A percentile compares a stretch with the other conserved stretches of the same genome.
These are phyloP conservation scores for Megaceryle torquata DNA, from an alignment of 2,113 vertebrate genomes.

Conservation along the genomic window DNA sequence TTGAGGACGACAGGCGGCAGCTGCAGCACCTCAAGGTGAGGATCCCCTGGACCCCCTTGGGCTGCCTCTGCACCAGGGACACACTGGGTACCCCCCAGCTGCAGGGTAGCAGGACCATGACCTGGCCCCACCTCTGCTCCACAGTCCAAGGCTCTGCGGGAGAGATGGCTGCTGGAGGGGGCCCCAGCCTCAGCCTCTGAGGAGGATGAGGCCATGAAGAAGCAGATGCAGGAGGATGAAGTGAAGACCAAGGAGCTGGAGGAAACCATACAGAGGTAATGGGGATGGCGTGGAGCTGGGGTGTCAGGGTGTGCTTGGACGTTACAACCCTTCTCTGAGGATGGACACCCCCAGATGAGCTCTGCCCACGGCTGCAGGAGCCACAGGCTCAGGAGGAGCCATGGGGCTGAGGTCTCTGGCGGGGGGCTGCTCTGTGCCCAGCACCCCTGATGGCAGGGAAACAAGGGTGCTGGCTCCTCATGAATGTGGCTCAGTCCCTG, in stretches of 20 bases:
- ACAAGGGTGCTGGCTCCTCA: background rate
- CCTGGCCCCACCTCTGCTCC: background rate
- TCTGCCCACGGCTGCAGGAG: background rate
- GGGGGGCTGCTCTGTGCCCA: background rate
- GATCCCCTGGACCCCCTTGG: rapidly evolving
- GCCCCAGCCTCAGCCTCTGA: conserved; percentile 78
- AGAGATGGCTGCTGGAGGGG: conserved; percentile 94
- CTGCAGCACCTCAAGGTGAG: conserved; percentile 92
- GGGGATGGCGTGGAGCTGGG: rapidly evolving
- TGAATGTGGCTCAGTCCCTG: background rate
- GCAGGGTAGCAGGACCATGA: background rate
- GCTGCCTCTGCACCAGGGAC: background rate
- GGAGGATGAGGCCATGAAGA: conserved; percentile 81
- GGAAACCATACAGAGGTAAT: conserved; percentile 86
- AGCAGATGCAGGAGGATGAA: conserved; percentile 86
- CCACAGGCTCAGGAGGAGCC: background rate
- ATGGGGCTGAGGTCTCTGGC: background rate
- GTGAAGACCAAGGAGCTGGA: conserved; percentile 83
- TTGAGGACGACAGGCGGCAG: conserved; percentile 86
- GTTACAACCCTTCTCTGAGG: background rate
- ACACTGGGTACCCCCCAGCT: background rate
- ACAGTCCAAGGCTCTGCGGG: conserved; percentile 90
- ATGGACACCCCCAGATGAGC: rapidly evolving
- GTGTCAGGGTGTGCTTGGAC: background rate
- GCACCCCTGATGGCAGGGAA: background rate